A percentile compares a stretch with the other conserved stretches of the same genome.
These are phyloP conservation scores for Xylota segnis DNA, from an alignment of 2,888 invertebrate species.

Conservation along the genomic window DNA sequence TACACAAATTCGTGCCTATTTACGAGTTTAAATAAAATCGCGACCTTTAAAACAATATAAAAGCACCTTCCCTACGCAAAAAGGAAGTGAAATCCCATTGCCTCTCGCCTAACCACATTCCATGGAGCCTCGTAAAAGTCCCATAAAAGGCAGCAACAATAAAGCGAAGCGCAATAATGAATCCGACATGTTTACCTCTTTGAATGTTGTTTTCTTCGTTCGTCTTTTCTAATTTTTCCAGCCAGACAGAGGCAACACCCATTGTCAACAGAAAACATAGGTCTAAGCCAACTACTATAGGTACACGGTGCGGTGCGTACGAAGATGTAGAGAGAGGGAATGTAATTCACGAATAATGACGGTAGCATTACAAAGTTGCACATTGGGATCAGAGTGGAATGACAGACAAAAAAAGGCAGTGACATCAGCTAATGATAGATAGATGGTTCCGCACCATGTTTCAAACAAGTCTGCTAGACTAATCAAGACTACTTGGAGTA, in stretches of 20 bases:
- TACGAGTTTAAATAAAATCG: not conserved
- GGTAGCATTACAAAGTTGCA: not conserved
- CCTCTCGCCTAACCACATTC: conserved; percentile 4
- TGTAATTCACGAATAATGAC: conserved; percentile 29
- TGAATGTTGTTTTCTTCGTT: not conserved
- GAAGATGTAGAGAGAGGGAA: not conserved
- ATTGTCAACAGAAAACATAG: conserved; percentile 24
- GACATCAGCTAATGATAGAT: not conserved
- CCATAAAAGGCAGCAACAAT: conserved; percentile 17
- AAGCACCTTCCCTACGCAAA: not conserved
- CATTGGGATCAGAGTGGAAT: not conserved
- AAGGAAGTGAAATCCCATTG: conserved; percentile 7
- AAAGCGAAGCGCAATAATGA: conserved; percentile 10
- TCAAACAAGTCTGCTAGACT: too few relatives aligned
- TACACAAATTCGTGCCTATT: not conserved
- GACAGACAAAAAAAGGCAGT: not conserved
- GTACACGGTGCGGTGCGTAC: not conserved
- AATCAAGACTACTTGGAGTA: too few relatives aligned
- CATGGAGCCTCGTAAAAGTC: not conserved
- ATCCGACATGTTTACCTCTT: conserved; percentile 28
- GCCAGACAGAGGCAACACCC: conserved; percentile 26
- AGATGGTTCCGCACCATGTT: too few relatives aligned
- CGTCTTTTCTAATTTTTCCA: conserved; percentile 12
- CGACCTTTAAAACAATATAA: conserved; percentile 5
- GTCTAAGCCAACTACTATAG: conserved; percentile 11